Conservation (phyloP, 2,888 invertebrate genomes). For the Archaeoteleia sp. region DNA sequence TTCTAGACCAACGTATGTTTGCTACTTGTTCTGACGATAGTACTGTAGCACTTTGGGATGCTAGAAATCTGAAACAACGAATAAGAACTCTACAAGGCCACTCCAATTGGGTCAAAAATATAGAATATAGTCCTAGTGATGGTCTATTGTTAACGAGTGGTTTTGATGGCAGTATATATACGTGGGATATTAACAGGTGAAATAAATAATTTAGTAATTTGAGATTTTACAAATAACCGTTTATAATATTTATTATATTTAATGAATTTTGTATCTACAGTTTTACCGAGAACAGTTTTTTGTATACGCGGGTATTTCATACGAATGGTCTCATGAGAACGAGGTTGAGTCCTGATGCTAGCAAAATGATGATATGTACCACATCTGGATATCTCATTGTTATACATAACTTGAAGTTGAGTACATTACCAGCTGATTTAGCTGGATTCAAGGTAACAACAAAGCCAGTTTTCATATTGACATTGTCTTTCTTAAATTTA, state of each 20-base stretch:
- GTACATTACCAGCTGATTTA: slow-evolving; percentile 86
- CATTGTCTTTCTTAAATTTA: no score
- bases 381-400: slow-evolving; percentile 93
- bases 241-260: slow-evolving; percentile 1
- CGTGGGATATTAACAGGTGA: slow-evolving; percentile 94
- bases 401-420: slow-evolving; percentile 90
- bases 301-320: slow-evolving; percentile 89
- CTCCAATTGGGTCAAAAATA: slow-evolving; percentile 96
- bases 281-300: slow-evolving; percentile 83
- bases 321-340: slow-evolving; percentile 92
- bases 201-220: slow-evolving; percentile 1
- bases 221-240: neutral
- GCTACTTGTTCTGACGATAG: slow-evolving; percentile 96
- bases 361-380: slow-evolving; percentile 92
- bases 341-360: slow-evolving; percentile 88
- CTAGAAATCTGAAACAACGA: slow-evolving; percentile 86
- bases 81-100: slow-evolving; percentile 89
- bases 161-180: slow-evolving; percentile 93
- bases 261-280: slow-evolving; percentile 61
- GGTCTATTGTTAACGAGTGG: slow-evolving; percentile 92
- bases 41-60: slow-evolving; percentile 94
- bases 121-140: slow-evolving; percentile 91
- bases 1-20: slow-evolving; percentile 89
- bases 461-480: neutral
- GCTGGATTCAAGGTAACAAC: slow-evolving; percentile 85